Evolutionary conservation across 2,113 vertebrate species (phyloP).

Genomic region (Rhinichthys klamathensis): DNA sequence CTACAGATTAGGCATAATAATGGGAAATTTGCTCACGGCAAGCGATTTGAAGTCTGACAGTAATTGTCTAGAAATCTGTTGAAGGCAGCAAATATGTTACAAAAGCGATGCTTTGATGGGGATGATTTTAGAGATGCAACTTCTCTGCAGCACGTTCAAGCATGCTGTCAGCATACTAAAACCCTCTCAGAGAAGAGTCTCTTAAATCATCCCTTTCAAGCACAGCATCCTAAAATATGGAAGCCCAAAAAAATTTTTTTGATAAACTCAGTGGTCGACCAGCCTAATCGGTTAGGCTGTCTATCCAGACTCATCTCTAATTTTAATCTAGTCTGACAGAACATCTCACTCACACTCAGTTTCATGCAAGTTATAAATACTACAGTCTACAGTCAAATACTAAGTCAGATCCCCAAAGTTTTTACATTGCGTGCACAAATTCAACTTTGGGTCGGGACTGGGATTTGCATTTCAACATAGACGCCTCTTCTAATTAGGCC

Average conservation of each 20-base stretch:
- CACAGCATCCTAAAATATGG: slow-evolving; percentile 2
- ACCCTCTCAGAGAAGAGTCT: neutral
- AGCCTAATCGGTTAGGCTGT: neutral
- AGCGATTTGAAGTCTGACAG: slow-evolving; percentile 25
- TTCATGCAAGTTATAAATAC: neutral
- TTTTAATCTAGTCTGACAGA: neutral
- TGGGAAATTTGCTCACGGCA: neutral
- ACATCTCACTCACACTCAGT: neutral
- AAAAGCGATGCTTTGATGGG: slow-evolving; percentile 32
- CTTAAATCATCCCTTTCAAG: slow-evolving; percentile 5
- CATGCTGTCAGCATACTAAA: slow-evolving; percentile 25
- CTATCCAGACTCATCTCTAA: neutral
- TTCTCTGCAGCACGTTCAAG: slow-evolving; percentile 12
- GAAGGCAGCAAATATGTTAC: slow-evolving; percentile 23
- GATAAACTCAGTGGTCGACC: no score
- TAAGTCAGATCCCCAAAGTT: neutral
- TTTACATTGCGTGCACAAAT: neutral
- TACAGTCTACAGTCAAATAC: no score
- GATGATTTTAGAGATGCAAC: slow-evolving; percentile 15
- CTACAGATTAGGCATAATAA: slow-evolving; percentile 18
- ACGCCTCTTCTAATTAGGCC: neutral
- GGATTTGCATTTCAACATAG: neutral
- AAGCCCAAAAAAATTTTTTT: neutral
- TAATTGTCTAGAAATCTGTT: slow-evolving; percentile 28
- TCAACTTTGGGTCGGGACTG: neutral